These are phyloP conservation scores for Epizoanthus stellaris DNA, from an alignment of 92 coral and sea anemone species.

Conservation along the genomic window DNA sequence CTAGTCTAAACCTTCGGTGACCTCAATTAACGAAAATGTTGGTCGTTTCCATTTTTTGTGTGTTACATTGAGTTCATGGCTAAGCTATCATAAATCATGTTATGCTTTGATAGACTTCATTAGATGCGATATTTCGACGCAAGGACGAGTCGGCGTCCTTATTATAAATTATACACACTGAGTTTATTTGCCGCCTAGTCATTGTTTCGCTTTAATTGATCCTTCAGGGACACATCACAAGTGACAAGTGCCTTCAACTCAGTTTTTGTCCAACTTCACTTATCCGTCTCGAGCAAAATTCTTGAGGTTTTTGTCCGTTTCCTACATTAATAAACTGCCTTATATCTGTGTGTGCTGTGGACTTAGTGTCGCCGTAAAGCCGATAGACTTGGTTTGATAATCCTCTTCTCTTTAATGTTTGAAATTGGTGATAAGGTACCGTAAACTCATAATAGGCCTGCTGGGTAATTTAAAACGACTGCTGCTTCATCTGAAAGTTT, in stretches of 20 bases:
- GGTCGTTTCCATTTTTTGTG: neutral
- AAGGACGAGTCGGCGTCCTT: neutral
- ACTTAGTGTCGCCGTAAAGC: too few relatives aligned
- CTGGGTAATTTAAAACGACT: conserved; percentile 5
- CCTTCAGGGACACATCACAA: conserved; percentile 7
- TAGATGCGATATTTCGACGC: conserved; percentile 32
- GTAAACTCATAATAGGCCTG: neutral
- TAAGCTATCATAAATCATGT: conserved; percentile 29
- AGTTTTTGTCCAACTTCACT: neutral
- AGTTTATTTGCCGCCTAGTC: conserved; percentile 18
- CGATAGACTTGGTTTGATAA: neutral
- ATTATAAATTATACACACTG: conserved; percentile 28
- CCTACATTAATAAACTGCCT: neutral
- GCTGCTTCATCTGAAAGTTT: neutral
- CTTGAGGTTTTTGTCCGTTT: neutral
- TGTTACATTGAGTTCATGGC: neutral
- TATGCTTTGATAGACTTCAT: conserved; percentile 24
- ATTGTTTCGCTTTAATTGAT: conserved; percentile 23
- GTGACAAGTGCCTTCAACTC: conserved; percentile 30
- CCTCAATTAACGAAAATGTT: neutral
- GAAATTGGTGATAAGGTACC: neutral
- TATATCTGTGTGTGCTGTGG: too few relatives aligned
- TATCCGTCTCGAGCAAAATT: neutral
- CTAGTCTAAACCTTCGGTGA: conserved; percentile 3
- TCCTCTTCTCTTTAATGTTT: neutral